phyloP scores from a whole-genome alignment of 2,888 invertebrate species.

The Allolobophora icterica region DNA sequence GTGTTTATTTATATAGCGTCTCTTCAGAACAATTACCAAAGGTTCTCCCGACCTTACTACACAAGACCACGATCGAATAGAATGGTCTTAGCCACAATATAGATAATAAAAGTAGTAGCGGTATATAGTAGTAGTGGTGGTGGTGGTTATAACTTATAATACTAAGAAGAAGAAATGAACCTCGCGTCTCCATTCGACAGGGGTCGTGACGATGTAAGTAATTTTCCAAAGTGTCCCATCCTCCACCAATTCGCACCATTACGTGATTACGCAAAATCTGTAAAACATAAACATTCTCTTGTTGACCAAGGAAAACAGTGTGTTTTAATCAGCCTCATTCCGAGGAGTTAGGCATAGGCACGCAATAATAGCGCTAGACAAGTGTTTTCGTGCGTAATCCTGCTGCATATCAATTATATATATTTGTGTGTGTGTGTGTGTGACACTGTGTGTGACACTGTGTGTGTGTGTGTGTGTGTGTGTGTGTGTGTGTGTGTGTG shows the following conservation, averaged over 20 bases:
- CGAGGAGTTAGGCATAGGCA: not conserved
- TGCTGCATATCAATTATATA: too few species aligned
- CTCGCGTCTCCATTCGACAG: constrained; percentile 72
- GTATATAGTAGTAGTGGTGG: not conserved
- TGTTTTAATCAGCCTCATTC: not conserved
- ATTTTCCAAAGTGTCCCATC: constrained; percentile 95
- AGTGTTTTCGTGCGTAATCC: too few species aligned
- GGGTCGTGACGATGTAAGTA: constrained; percentile 96
- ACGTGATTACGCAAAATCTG: constrained; percentile 94
- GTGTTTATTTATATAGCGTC: too few species aligned
- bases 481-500: too few species aligned
- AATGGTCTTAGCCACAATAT: not conserved
- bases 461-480: too few species aligned
- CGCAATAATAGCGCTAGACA: not conserved
- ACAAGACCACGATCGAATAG: not conserved
- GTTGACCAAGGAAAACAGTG: not conserved
- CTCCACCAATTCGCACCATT: constrained; percentile 95
- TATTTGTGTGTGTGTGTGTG: too few species aligned
- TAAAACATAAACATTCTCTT: not conserved
- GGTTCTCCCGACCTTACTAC: too few species aligned
- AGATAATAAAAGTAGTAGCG: not conserved
- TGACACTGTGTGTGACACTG: too few species aligned
- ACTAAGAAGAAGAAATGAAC: not conserved
- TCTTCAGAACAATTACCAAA: too few species aligned
- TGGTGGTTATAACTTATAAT: not conserved